phyloP scores from a whole-genome alignment of 2,113 vertebrate species.

The Gymnorhina tibicen region DNA sequence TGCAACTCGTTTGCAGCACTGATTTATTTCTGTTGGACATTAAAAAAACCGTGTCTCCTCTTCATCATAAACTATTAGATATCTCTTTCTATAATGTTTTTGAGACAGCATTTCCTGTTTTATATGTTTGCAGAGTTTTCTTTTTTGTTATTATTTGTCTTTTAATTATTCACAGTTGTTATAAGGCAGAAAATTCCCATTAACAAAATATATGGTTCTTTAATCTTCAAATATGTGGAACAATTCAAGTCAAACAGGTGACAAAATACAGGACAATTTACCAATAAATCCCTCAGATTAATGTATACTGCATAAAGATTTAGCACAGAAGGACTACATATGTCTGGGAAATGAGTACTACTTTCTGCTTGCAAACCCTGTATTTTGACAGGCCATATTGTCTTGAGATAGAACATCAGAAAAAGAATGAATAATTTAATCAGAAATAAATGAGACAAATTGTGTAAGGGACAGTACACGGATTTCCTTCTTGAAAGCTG shows the following conservation, averaged over 20 bases:
- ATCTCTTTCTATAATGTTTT: neutral
- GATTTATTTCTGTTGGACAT: neutral
- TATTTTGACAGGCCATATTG: slow-evolving; percentile 59
- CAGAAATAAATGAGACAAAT: slow-evolving; percentile 59
- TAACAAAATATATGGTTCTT: neutral
- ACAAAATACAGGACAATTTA: slow-evolving; percentile 17
- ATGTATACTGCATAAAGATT: slow-evolving; percentile 21
- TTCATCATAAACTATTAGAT: neutral
- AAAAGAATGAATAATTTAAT: slow-evolving; percentile 62
- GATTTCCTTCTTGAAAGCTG: slow-evolving; percentile 49
- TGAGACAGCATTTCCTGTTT: neutral
- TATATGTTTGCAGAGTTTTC: neutral
- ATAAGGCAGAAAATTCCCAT: neutral
- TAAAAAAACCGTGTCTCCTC: neutral
- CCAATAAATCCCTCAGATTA: neutral
- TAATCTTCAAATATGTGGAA: neutral
- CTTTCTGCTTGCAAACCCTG: slow-evolving; percentile 47
- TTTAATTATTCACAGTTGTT: neutral
- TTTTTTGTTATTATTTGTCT: neutral
- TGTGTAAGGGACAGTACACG: slow-evolving; percentile 8
- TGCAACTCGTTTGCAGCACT: neutral
- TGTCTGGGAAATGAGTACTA: slow-evolving; percentile 39
- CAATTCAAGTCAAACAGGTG: slow-evolving; percentile 11
- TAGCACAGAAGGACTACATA: neutral
- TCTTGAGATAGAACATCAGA: slow-evolving; percentile 42